Evolutionary conservation across 1,140 invertebrate species (phyloP).

Genomic region (Pteromalus puparum): DNA sequence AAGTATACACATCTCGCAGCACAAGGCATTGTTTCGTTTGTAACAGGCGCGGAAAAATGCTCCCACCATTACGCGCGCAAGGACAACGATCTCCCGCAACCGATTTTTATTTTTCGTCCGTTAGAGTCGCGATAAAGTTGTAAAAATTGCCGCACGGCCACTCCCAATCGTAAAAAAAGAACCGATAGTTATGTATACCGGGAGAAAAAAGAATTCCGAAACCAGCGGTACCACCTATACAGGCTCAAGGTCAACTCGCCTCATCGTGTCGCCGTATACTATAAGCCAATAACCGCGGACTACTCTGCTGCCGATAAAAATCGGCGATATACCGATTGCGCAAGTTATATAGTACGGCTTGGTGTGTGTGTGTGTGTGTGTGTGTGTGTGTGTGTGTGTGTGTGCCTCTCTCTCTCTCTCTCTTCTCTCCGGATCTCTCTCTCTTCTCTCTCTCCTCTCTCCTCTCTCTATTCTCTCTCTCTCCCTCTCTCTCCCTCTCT

Average conservation of each 20-base stretch:
- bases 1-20: neutral
- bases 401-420: too few relatives aligned
- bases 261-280: neutral
- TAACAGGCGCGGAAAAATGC: neutral
- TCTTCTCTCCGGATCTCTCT: too few relatives aligned
- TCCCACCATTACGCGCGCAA: neutral
- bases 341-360: neutral
- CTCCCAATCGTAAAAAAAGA: neutral
- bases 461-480: too few relatives aligned
- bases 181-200: neutral
- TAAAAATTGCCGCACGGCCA: neutral
- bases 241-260: neutral
- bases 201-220: neutral
- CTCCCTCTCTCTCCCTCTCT: too few relatives aligned
- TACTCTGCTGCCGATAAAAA: neutral
- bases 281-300: constrained; percentile 11
- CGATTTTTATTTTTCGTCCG: neutral
- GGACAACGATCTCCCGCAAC: neutral
- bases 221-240: neutral
- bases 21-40: constrained; percentile 12
- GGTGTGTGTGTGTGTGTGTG: neutral
- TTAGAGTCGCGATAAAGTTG: neutral
- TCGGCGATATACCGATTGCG: constrained; percentile 10
- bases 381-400: neutral
- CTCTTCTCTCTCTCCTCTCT: too few relatives aligned